Evolutionary conservation across 2,888 invertebrate genomes (phyloP), one percentile per base, ranked within the genome.

Genomic region (Limnephilus auricula): DNA sequence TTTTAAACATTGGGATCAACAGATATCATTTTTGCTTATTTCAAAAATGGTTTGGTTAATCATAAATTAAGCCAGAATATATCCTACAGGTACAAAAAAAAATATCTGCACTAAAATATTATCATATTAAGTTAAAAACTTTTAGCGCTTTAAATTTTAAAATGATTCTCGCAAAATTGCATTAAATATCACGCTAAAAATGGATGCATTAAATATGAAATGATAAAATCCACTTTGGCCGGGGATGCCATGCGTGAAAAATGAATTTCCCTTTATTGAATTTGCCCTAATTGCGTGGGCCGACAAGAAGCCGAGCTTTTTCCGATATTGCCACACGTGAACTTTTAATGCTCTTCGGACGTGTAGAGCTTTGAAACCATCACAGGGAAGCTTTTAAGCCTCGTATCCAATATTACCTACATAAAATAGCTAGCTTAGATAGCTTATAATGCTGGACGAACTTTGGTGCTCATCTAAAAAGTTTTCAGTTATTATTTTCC

Each of bases 261-360:
- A 79, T 45, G 80, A 45, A 80, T 31, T 12, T 30, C 13, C 31
- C 80, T 40, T 40, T 80, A 89, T 89, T 89, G 80, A 89, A 89
- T 80, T 80, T 80, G 79, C 80, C 80, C 31, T 80, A 89, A 80
- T 89, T 89, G 89, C 30, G 30, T 89, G 34, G 40, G 89, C 87
- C n/a, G 40, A 40, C 80, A 32, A 31, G 80, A 80, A 25, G 50
- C 50, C 78, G 34, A 89, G 89, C 89, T 80, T 89, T 89, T 87
- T 89, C 80, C 80, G 80, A 88, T 79, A 88, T 78, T 78, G 65
- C 50, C 89, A 89, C 89, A 40, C 87, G 31, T 40, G 89, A 89
- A 89, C 89, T 89, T 89, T 89, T 89, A 80, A 78, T 31, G 12
- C 87, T 32, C 40, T 12, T 37, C n/a, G 32, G n/a, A 78, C 85